Evolutionary conservation across 2,888 invertebrate species (phyloP).

Genomic region (Oscheius onirici): DNA sequence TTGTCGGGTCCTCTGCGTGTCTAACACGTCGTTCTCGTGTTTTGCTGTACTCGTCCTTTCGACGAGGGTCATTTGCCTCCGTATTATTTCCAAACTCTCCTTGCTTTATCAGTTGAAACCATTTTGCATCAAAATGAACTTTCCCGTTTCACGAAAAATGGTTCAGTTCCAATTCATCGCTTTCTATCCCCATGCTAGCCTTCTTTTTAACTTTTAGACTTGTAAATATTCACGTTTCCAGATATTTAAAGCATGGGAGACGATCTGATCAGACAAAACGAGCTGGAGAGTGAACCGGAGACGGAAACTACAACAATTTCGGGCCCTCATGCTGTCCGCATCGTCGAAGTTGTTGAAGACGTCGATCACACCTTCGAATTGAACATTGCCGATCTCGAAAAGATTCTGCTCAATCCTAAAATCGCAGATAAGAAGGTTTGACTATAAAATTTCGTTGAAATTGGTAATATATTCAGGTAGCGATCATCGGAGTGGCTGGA

Average conservation of each 20-base stretch:
- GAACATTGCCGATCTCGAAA: constrained; percentile 72
- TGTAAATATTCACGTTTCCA: no score
- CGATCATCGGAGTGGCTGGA: constrained; percentile 61
- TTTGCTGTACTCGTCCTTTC: no score
- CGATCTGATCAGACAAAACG: constrained; percentile 1
- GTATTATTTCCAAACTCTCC: no score
- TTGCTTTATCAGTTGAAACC: no score
- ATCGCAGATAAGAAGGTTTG: constrained; percentile 61
- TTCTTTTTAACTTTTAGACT: no score
- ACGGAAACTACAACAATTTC: not conserved
- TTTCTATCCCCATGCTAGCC: no score
- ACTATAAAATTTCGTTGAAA: constrained; percentile 42
- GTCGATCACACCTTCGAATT: constrained; percentile 52
- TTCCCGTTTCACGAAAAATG: no score
- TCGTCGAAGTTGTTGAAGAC: constrained; percentile 56
- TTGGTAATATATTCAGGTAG: constrained; percentile 45
- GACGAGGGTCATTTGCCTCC: no score
- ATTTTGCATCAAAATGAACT: no score
- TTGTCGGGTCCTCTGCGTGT: no score
- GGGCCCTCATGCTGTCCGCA: constrained; percentile 42
- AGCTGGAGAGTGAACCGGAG: constrained; percentile 9
- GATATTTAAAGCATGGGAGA: constrained; percentile 71
- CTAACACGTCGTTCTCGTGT: no score
- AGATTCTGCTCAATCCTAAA: constrained; percentile 70
- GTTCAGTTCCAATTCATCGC: no score